Evolutionary conservation across 2,888 invertebrate species (phyloP).

Genomic region (Chrysotoxum bicinctum): DNA sequence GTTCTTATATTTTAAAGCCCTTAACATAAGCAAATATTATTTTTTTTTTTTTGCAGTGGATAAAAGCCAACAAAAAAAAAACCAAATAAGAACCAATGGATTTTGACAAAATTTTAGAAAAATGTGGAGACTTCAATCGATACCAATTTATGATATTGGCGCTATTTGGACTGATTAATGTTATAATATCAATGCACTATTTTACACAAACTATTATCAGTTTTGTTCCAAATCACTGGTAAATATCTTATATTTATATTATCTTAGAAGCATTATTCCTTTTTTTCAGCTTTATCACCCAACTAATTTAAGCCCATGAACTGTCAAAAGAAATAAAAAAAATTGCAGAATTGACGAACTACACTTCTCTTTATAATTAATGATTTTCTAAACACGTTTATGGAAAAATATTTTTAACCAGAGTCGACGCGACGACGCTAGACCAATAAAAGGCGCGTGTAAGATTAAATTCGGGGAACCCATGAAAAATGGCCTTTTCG

Average conservation of each 20-base stretch:
- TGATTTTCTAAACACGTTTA: too few species aligned
- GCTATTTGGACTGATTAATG: constrained; percentile 83
- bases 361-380: too few species aligned
- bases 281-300: background rate
- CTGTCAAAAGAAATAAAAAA: too few species aligned
- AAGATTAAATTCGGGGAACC: too few species aligned
- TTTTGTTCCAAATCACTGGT: constrained; percentile 83
- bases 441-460: too few species aligned
- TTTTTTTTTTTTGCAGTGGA: constrained; percentile 22
- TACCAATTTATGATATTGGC: constrained; percentile 83
- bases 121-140: constrained; percentile 83
- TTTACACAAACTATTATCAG: constrained; percentile 85
- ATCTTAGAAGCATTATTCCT: background rate
- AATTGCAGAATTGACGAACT: too few species aligned
- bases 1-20: too few species aligned
- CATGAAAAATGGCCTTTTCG: too few species aligned
- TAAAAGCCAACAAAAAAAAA: constrained; percentile 21
- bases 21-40: too few species aligned
- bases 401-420: too few species aligned
- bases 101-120: constrained; percentile 83
- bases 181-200: constrained; percentile 84
- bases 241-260: constrained; percentile 35
- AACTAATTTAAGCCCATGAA: too few species aligned
- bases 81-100: constrained; percentile 77
- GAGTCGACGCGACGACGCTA: too few species aligned